Percentiles rank a stretch among this genome's conserved stretches.
Evolutionary conservation across 2,888 invertebrate genomes (phyloP).

Genomic region (Hemistola chrysoprasaria): DNA sequence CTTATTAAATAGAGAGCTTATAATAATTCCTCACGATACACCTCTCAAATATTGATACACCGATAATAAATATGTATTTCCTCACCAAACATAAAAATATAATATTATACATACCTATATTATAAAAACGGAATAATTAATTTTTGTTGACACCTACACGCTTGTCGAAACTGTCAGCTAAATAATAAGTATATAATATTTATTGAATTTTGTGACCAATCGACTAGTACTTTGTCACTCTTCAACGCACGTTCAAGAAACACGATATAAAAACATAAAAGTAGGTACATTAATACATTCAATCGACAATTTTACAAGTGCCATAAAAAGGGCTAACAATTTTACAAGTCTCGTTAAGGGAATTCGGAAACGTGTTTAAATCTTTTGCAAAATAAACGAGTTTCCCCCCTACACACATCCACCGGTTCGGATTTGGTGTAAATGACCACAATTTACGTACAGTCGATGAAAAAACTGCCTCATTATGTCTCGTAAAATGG

Average conservation of each 20-base stretch:
- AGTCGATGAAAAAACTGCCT: conserved; percentile 1
- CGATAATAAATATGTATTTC: background rate
- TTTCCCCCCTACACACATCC: conserved; percentile 1
- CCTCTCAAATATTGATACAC: no score
- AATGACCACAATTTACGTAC: conserved; percentile 10
- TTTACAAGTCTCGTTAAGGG: background rate
- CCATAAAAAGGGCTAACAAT: background rate
- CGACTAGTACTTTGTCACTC: conserved; percentile 3
- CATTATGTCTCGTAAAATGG: background rate
- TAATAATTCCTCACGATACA: no score
- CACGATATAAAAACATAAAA: conserved; percentile 10
- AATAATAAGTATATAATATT: conserved; percentile 9
- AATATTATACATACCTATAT: conserved; percentile 7
- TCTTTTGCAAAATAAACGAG: conserved; percentile 30
- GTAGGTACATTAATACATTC: conserved; percentile 3
- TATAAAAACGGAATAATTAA: conserved; percentile 15
- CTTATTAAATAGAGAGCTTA: no score
- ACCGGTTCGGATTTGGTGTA: conserved; percentile 16
- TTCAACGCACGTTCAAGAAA: conserved; percentile 15
- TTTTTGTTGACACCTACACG: conserved; percentile 13
- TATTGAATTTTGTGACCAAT: conserved; percentile 11
- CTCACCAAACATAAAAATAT: conserved; percentile 5
- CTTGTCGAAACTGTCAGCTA: conserved; percentile 19
- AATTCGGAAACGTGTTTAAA: conserved; percentile 32
- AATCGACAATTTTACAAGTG: background rate